These are phyloP conservation scores for Camptogramma bilineatum DNA, from an alignment of 2,888 invertebrate genomes.

Conservation along the genomic window DNA sequence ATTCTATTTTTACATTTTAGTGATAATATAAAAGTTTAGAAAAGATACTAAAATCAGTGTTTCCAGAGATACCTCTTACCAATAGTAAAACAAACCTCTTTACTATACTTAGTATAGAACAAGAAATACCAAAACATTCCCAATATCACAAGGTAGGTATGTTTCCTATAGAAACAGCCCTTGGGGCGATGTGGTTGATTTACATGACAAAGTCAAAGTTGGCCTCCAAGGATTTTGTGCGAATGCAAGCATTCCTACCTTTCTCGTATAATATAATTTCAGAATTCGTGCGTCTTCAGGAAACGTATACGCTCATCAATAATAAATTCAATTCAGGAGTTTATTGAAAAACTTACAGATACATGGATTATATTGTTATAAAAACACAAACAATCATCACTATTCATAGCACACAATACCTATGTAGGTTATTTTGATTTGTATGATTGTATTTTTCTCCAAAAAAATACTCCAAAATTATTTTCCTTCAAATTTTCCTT, in stretches of 20 bases:
- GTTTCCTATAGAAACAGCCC: slow-evolving; percentile 70
- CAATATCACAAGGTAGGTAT: slow-evolving; percentile 42
- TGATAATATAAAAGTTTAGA: too few species aligned
- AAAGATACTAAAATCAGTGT: too few species aligned
- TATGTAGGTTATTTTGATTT: too few species aligned
- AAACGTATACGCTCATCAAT: not conserved
- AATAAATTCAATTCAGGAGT: not conserved
- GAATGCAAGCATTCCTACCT: slow-evolving; percentile 49
- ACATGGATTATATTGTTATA: not conserved
- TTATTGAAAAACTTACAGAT: not conserved
- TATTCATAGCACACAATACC: too few species aligned
- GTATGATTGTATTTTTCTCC: too few species aligned
- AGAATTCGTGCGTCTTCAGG: slow-evolving; percentile 2
- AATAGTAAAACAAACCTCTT: too few species aligned
- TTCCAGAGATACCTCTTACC: too few species aligned
- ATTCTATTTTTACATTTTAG: too few species aligned
- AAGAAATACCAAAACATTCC: slow-evolving; percentile 19
- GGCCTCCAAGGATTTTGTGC: slow-evolving; percentile 66
- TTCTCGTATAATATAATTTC: slow-evolving; percentile 32
- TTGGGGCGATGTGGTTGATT: slow-evolving; percentile 71
- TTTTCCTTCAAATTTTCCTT: too few species aligned
- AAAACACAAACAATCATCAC: too few species aligned
- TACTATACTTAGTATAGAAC: not conserved
- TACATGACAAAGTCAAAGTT: slow-evolving; percentile 80
- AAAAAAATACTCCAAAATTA: too few species aligned